Evolutionary conservation across 2,888 invertebrate genomes (phyloP), one percentile per base, ranked within the genome.

Genomic region (Panzeria rudis): DNA sequence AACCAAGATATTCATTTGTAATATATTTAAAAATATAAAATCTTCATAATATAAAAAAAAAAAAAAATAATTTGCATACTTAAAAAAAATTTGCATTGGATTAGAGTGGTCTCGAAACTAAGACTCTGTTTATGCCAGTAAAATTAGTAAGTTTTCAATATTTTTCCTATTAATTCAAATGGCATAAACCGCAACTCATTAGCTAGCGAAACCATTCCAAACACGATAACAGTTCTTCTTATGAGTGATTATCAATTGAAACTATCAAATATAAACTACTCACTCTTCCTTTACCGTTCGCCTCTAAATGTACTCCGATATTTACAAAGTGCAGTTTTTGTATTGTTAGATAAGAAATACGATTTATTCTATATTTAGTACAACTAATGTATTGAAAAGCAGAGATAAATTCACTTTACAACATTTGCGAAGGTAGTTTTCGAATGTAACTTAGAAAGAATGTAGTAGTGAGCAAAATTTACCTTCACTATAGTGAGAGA

Each of bases 131-230:
- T 77, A 76, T 86, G 87, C 85, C 87, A 87, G 86, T 87, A 86
- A 44, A 77, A 66, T 77, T 68, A 66, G 50, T 41, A 44, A 68
- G 3, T 38, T 35, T 25, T 29, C 72, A n/a, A 44, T 54, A 44
- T 20, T 69, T 73, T 62, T 15, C 47, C 59, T 71, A 50, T 44
- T 47, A 64, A 85, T 69, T 80, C 32, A 50, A 76, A 79, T 72
- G 86, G 82, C 87, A 84, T 85, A 78, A 76, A 71, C 73, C 79
- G 78, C 81, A 88, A 86, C 88, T 87, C 88, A 89, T 92, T 92
- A 92, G 92, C 92, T 90, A 91, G 89, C 92, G 92, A 92, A 92
- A 92, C 92, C 92, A 92, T 92, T 92, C 91, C 92, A 92, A 92
- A 91, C 92, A 89, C 92, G 92, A 92, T 92, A 92, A 91, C 89